Evolutionary conservation across 2,113 vertebrate genomes (phyloP).

Genomic region (Epinephelus moara): DNA sequence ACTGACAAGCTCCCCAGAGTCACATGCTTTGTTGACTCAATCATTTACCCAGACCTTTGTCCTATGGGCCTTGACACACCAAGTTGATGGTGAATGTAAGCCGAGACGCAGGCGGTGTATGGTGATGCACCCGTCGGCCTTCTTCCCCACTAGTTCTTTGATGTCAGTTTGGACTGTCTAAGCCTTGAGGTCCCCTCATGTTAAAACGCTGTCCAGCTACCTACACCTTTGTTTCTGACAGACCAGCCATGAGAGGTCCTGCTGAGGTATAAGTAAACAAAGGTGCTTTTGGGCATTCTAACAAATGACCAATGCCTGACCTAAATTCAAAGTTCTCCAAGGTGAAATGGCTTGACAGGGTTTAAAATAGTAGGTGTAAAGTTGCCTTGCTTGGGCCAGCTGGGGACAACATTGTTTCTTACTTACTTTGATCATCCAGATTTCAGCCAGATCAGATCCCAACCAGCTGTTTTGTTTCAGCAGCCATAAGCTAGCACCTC

Average conservation of each 20-base stretch:
- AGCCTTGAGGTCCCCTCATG: no score
- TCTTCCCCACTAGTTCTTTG: no score
- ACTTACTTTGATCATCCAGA: conserved; percentile 35
- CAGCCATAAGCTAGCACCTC: conserved; percentile 13
- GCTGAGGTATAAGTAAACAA: neutral
- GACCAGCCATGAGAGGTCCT: neutral
- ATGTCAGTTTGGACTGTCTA: no score
- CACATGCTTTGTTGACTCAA: no score
- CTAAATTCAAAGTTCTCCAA: neutral
- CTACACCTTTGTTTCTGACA: neutral
- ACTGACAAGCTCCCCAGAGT: no score
- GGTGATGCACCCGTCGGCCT: no score
- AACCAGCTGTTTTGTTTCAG: conserved; percentile 38
- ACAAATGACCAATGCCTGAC: neutral
- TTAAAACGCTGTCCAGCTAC: neutral
- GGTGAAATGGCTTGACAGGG: neutral
- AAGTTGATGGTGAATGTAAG: no score
- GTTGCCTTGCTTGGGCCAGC: neutral
- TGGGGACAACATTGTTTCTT: conserved; percentile 13
- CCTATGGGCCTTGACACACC: no score
- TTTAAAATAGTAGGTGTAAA: neutral
- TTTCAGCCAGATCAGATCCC: conserved; percentile 15
- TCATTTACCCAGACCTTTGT: no score
- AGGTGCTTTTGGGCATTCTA: neutral
- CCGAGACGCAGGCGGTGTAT: no score